Evolutionary conservation across 2,797 vertebrate genomes (phyloP).

Genomic region (Poecile montanus): DNA sequence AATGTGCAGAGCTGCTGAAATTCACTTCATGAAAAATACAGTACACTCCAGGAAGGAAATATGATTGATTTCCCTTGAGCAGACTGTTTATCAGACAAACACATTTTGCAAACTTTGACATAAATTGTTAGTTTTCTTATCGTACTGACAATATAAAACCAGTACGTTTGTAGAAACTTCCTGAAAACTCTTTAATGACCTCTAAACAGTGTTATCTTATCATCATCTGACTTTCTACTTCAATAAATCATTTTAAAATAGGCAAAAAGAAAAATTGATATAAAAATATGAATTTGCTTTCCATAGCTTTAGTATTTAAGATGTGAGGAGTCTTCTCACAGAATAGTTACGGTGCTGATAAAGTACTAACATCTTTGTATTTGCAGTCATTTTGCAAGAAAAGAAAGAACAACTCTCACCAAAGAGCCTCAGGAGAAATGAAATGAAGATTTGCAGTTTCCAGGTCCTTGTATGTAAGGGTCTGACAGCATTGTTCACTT

Average conservation of each 20-base stretch:
- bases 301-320: constrained; percentile 59
- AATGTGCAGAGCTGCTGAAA: constrained; percentile 73
- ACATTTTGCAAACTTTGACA: constrained; percentile 81
- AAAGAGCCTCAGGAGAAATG: constrained; percentile 4
- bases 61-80: constrained; percentile 78
- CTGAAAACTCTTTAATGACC: constrained; percentile 82
- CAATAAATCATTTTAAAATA: constrained; percentile 82
- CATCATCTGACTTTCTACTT: constrained; percentile 76
- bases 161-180: constrained; percentile 76
- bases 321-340: constrained; percentile 52
- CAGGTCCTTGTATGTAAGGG: neutral
- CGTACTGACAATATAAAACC: constrained; percentile 71
- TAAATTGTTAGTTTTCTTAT: constrained; percentile 82
- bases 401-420: constrained; percentile 29
- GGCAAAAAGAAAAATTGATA: constrained; percentile 74
- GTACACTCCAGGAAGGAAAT: constrained; percentile 65
- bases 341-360: constrained; percentile 59
- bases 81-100: constrained; percentile 83
- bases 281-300: constrained; percentile 78
- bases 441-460: constrained; percentile 1
- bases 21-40: constrained; percentile 82
- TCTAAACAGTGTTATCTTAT: constrained; percentile 84
- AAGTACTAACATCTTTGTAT: constrained; percentile 43
- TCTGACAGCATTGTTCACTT: neutral
- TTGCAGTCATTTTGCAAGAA: constrained; percentile 15